These are phyloP conservation scores for Bombus pascuorum DNA, from an alignment of 1,140 invertebrate species.

Conservation along the genomic window DNA sequence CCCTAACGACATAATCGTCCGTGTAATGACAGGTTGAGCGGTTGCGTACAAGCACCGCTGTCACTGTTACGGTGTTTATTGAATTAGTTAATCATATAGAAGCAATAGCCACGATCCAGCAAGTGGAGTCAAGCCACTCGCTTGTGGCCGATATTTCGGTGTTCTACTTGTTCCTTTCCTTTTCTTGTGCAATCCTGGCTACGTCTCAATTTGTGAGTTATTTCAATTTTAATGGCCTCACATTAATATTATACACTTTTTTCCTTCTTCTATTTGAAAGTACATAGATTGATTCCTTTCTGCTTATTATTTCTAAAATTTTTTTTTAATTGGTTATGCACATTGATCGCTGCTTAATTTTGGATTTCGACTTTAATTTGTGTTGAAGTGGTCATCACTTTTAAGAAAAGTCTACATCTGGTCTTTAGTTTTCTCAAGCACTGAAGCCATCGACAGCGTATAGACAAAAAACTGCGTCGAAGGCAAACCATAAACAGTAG, in stretches of 20 bases:
- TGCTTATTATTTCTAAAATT: too few species aligned
- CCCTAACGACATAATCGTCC: conserved; percentile 74
- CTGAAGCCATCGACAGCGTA: too few species aligned
- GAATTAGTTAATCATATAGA: conserved; percentile 72
- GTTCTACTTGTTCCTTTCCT: not conserved
- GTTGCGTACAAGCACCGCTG: conserved; percentile 58
- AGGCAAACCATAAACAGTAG: too few species aligned
- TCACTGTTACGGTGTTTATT: conserved; percentile 71
- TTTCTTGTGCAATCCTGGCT: not conserved
- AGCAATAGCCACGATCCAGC: not conserved
- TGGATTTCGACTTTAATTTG: conserved; percentile 2
- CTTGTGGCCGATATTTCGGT: conserved; percentile 18
- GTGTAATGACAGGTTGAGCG: conserved; percentile 70
- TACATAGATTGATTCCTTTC: not conserved
- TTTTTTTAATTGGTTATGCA: too few species aligned
- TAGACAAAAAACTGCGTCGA: too few species aligned
- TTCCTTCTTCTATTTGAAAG: not conserved
- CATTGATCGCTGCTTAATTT: not conserved
- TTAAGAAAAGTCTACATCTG: too few species aligned
- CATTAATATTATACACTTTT: not conserved
- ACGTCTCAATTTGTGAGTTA: conserved; percentile 8
- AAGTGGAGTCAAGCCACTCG: not conserved
- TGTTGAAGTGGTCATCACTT: too few species aligned
- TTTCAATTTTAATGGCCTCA: not conserved
- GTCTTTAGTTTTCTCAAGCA: too few species aligned